phyloP scores from a whole-genome alignment of 2,888 invertebrate species.

The Lepidochitona cinerea region DNA sequence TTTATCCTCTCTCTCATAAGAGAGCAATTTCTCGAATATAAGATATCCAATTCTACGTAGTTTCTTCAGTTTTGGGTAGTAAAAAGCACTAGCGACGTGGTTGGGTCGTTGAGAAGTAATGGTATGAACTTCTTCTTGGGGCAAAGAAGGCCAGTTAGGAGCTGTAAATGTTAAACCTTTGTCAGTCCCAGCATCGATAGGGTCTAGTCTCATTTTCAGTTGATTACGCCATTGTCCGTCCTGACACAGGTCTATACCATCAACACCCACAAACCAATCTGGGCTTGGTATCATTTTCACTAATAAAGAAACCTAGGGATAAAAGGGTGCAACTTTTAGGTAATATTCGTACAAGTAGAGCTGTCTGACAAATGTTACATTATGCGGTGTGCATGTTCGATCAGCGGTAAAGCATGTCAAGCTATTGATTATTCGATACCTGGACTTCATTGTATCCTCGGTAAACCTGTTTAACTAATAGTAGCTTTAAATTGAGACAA shows the following conservation, averaged over 20 bases:
- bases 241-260: slow-evolving; percentile 90
- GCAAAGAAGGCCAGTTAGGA: slow-evolving; percentile 95
- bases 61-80: slow-evolving; percentile 89
- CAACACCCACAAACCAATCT: slow-evolving; percentile 93
- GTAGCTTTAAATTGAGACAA: too few species aligned
- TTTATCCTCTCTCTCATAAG: neutral
- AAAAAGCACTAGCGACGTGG: slow-evolving; percentile 95
- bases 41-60: slow-evolving; percentile 92
- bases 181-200: slow-evolving; percentile 93
- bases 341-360: too few species aligned
- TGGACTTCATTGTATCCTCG: too few species aligned
- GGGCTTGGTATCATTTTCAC: slow-evolving; percentile 93
- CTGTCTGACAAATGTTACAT: too few species aligned
- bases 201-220: slow-evolving; percentile 91
- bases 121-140: slow-evolving; percentile 88
- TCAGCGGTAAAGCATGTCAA: too few species aligned
- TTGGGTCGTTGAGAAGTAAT: slow-evolving; percentile 91
- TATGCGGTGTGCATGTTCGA: too few species aligned
- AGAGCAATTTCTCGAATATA: slow-evolving; percentile 67
- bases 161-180: slow-evolving; percentile 96
- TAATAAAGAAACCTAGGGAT: slow-evolving; percentile 85
- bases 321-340: too few species aligned
- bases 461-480: too few species aligned
- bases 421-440: too few species aligned
- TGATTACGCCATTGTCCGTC: slow-evolving; percentile 93